Conservation (phyloP, 2,888 invertebrate genomes). For the Nephrocerus scutellatus region DNA sequence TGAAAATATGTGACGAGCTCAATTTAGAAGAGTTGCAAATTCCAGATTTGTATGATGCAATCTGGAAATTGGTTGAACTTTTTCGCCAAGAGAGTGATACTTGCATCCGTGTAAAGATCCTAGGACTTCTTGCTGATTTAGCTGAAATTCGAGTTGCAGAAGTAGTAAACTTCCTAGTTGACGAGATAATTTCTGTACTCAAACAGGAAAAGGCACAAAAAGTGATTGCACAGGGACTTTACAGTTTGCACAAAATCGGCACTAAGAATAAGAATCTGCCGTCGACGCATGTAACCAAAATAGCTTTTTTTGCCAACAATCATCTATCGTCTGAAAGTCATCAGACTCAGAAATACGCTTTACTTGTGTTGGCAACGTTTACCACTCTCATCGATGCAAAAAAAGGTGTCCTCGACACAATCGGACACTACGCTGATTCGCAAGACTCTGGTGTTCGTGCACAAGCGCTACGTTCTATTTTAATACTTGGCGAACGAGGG, state of each 20-base stretch:
- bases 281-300: conserved; percentile 38
- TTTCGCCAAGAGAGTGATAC: conserved; percentile 40
- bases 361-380: conserved; percentile 39
- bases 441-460: conserved; percentile 87
- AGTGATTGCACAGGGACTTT: conserved; percentile 44
- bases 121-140: conserved; percentile 37
- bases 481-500: conserved; percentile 75
- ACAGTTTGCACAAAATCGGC: conserved; percentile 42
- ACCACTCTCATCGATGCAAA: conserved; percentile 52
- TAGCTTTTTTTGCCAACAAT: conserved; percentile 42
- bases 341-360: conserved; percentile 45
- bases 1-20: conserved; percentile 41
- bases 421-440: conserved; percentile 79
- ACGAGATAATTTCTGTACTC: conserved; percentile 40
- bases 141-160: conserved; percentile 36
- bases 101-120: conserved; percentile 37
- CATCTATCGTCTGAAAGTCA: conserved; percentile 40
- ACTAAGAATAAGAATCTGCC: conserved; percentile 32
- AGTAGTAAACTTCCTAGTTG: conserved; percentile 36
- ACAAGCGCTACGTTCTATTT: conserved; percentile 79
- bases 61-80: conserved; percentile 35
- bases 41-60: conserved; percentile 35
- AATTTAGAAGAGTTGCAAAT: conserved; percentile 31
- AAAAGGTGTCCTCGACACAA: conserved; percentile 58
- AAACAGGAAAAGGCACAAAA: conserved; percentile 44